These are phyloP conservation scores for Scomberomorus guttatus DNA, from an alignment of 2,797 vertebrate genomes.

Conservation along the genomic window DNA sequence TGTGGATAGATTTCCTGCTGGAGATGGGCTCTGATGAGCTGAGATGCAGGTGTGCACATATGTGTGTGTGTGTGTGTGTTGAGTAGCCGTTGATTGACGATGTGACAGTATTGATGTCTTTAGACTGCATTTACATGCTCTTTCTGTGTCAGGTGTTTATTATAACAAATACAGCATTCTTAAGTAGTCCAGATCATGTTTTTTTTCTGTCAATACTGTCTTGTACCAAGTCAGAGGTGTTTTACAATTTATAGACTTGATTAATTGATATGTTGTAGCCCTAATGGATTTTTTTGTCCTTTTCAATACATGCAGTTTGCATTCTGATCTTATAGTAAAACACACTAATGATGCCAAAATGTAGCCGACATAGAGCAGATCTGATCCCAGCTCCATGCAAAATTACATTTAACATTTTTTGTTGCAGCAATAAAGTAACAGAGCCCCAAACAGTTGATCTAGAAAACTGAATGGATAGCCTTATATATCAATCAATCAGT, in stretches of 20 bases:
- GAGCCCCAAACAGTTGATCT: background rate
- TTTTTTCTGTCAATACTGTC: background rate
- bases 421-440: background rate
- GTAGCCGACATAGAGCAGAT: too few species aligned
- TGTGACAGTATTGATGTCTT: background rate
- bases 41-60: slow-evolving; percentile 34
- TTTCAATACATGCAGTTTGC: too few species aligned
- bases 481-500: too few species aligned
- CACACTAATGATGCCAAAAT: too few species aligned
- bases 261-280: background rate
- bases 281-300: too few species aligned
- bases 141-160: background rate
- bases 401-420: background rate
- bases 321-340: too few species aligned
- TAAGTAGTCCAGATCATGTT: background rate
- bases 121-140: background rate
- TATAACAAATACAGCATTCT: background rate
- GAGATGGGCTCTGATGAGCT: slow-evolving; percentile 41
- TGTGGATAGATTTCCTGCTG: slow-evolving; percentile 68
- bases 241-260: background rate
- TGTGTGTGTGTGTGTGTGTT: slow-evolving; percentile 14
- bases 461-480: background rate
- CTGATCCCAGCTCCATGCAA: too few species aligned
- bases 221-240: too few species aligned
- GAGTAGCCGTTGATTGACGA: background rate